phyloP scores from a whole-genome alignment of 2,888 invertebrate genomes.

The Ptychoptera albimana region DNA sequence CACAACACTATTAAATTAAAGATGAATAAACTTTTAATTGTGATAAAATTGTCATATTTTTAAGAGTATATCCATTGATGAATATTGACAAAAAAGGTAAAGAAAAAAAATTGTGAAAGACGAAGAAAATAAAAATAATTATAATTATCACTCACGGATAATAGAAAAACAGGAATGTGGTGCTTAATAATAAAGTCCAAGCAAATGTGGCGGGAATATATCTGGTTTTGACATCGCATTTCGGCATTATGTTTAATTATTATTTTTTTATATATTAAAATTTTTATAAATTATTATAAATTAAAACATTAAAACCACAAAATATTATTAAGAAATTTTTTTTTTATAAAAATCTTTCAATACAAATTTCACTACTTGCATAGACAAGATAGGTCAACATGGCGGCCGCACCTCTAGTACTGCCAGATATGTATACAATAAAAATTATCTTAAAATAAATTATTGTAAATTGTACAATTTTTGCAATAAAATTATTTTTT shows the following conservation, averaged over 20 bases:
- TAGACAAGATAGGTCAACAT: slow-evolving; percentile 7
- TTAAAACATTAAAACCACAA: neutral
- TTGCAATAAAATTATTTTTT: too few relatives aligned
- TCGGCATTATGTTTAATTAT: slow-evolving; percentile 55
- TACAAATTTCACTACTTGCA: slow-evolving; percentile 3
- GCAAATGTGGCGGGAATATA: slow-evolving; percentile 97
- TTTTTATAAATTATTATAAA: slow-evolving; percentile 1
- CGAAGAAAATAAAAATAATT: too few relatives aligned
- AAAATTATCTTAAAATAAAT: too few relatives aligned
- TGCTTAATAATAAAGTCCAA: slow-evolving; percentile 87
- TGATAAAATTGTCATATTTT: too few relatives aligned
- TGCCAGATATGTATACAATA: slow-evolving; percentile 1
- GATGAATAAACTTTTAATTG: too few relatives aligned
- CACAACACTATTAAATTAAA: too few relatives aligned
- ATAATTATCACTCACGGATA: slow-evolving; percentile 71
- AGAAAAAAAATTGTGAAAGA: too few relatives aligned
- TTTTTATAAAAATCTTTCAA: neutral
- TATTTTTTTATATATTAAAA: slow-evolving; percentile 2
- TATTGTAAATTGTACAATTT: too few relatives aligned
- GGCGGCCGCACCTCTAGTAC: slow-evolving; percentile 8
- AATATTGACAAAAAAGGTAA: too few relatives aligned
- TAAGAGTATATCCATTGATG: too few relatives aligned
- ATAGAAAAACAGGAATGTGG: slow-evolving; percentile 90
- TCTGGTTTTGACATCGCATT: slow-evolving; percentile 92
- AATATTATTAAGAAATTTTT: neutral